Conservation (phyloP, 2,113 vertebrate genomes). For the Spea multiplicata region DNA sequence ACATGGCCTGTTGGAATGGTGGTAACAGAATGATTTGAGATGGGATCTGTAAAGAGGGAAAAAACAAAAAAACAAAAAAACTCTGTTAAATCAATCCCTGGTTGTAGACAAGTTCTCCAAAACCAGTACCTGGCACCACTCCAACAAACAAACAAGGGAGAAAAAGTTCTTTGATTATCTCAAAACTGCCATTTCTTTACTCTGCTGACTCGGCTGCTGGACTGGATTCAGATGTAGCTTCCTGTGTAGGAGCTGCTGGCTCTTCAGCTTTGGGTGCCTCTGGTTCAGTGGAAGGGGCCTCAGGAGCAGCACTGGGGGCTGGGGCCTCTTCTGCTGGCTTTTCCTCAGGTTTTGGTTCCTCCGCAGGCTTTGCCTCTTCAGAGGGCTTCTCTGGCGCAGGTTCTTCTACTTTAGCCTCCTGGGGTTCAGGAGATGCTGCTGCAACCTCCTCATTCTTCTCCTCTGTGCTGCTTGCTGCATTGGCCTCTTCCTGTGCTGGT, state of each 20-base stretch:
- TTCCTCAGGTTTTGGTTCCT: slow-evolving; percentile 57
- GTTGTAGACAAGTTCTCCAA: slow-evolving; percentile 90
- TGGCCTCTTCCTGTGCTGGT: slow-evolving; percentile 57
- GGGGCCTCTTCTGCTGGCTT: slow-evolving; percentile 57
- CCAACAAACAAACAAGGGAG: slow-evolving; percentile 82
- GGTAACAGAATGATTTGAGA: slow-evolving; percentile 75
- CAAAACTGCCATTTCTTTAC: slow-evolving; percentile 63
- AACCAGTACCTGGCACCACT: slow-evolving; percentile 86
- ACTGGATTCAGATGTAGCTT: slow-evolving; percentile 73
- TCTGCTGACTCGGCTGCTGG: slow-evolving; percentile 75
- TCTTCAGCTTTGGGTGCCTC: slow-evolving; percentile 74
- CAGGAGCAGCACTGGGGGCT: slow-evolving; percentile 49
- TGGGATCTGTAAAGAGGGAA: slow-evolving; percentile 74
- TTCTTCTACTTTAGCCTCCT: slow-evolving; percentile 55
- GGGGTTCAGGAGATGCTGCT: slow-evolving; percentile 61
- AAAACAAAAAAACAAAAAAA: slow-evolving; percentile 61
- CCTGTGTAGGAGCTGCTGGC: slow-evolving; percentile 67
- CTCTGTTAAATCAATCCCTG: slow-evolving; percentile 93
- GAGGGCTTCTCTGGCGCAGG: slow-evolving; percentile 61
- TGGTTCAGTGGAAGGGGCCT: slow-evolving; percentile 60
- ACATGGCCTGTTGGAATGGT: slow-evolving; percentile 76
- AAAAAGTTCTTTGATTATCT: slow-evolving; percentile 77
- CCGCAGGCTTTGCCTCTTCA: slow-evolving; percentile 64
- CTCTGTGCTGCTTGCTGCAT: slow-evolving; percentile 55
- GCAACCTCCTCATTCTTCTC: slow-evolving; percentile 65